Evolutionary conservation across 2,113 vertebrate genomes (phyloP).

Genomic region (Ailurus styani): DNA sequence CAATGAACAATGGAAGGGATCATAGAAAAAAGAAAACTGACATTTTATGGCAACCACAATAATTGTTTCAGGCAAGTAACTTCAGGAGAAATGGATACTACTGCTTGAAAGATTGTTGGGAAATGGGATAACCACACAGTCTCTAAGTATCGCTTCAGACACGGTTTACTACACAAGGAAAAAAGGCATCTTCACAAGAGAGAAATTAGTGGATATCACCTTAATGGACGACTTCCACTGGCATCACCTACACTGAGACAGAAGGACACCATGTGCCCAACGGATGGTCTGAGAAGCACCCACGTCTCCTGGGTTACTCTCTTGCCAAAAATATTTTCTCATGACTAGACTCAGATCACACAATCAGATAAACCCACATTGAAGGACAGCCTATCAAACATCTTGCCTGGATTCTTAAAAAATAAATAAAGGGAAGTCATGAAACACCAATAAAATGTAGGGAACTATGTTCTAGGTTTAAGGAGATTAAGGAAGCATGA

Average conservation of each 20-base stretch:
- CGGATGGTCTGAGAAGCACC: background rate
- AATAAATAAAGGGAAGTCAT: background rate
- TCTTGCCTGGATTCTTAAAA: background rate
- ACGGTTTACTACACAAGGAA: background rate
- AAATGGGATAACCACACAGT: background rate
- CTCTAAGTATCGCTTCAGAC: background rate
- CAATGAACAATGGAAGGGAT: background rate
- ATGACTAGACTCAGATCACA: background rate
- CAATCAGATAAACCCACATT: background rate
- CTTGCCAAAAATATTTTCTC: background rate
- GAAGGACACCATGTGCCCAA: background rate
- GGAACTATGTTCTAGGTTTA: background rate
- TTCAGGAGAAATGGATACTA: background rate
- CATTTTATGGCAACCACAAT: background rate
- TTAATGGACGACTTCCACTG: too few relatives aligned
- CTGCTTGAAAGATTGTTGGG: background rate
- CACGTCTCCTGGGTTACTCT: background rate
- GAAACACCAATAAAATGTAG: background rate
- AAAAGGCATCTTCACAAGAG: background rate
- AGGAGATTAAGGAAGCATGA: background rate
- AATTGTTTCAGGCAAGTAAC: background rate
- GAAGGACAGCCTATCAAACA: background rate
- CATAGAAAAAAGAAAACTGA: background rate
- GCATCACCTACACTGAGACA: too few relatives aligned
- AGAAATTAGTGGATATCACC: background rate